phyloP scores from a whole-genome alignment of 2,888 invertebrate species.

The Polymixis flavicincta region DNA sequence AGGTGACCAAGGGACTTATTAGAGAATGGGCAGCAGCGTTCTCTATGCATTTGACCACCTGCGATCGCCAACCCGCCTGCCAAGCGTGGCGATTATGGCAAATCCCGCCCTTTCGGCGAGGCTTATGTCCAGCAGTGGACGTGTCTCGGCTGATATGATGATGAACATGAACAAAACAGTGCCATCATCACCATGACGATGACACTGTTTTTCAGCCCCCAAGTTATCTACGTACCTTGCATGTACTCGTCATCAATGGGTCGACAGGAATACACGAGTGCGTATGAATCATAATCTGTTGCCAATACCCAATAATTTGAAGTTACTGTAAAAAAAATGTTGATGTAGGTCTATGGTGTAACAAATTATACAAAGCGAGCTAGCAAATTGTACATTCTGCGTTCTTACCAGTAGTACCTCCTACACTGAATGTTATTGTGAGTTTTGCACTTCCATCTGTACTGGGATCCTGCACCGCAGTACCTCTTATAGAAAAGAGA shows the following conservation, averaged over 20 bases:
- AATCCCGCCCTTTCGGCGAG: no score
- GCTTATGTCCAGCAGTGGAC: no score
- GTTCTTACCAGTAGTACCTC: conserved; percentile 74
- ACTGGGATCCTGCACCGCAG: conserved; percentile 71
- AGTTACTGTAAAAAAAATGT: conserved; percentile 70
- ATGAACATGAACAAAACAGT: no score
- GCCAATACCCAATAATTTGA: conserved; percentile 91
- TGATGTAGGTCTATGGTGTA: not conserved
- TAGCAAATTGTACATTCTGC: not conserved
- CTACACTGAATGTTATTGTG: conserved; percentile 91
- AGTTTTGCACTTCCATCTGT: conserved; percentile 91
- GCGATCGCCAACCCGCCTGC: no score
- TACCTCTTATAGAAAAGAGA: conserved; percentile 75
- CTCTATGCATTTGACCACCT: no score
- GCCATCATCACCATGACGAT: no score
- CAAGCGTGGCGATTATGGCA: no score
- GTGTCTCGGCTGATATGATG: no score
- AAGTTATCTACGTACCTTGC: conserved; percentile 49
- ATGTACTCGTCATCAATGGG: conserved; percentile 55
- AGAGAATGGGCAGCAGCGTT: no score
- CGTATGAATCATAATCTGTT: conserved; percentile 87
- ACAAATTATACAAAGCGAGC: not conserved
- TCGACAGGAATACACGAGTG: conserved; percentile 65
- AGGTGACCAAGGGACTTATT: no score
- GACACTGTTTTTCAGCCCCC: not conserved